These are phyloP conservation scores for Bombus affinis DNA, from an alignment of 1,140 invertebrate species.

Conservation along the genomic window DNA sequence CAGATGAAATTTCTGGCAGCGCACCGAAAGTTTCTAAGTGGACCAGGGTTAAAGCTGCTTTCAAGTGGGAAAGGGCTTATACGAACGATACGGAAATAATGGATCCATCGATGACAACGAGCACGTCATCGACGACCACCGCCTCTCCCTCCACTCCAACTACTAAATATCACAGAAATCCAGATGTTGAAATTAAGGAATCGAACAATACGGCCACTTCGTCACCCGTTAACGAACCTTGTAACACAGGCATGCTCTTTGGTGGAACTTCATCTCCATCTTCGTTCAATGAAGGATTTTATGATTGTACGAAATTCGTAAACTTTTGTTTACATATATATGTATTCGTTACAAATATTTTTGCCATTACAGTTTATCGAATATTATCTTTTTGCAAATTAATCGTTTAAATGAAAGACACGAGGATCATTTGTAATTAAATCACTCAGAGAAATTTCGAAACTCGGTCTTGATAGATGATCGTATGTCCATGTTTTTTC, in stretches of 20 bases:
- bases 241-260: constrained; percentile 76
- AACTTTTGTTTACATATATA: neutral
- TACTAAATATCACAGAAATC: constrained; percentile 81
- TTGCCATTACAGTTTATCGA: neutral
- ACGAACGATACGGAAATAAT: constrained; percentile 63
- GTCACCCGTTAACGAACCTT: constrained; percentile 63
- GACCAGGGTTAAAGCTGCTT: constrained; percentile 92
- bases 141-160: constrained; percentile 64
- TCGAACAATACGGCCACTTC: constrained; percentile 45
- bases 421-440: no score
- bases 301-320: constrained; percentile 56
- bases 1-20: neutral
- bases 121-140: constrained; percentile 55
- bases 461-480: no score
- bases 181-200: constrained; percentile 59
- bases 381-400: neutral
- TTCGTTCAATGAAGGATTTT: constrained; percentile 82
- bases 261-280: constrained; percentile 79
- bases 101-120: constrained; percentile 59
- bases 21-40: constrained; percentile 88
- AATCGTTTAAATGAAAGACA: neutral
- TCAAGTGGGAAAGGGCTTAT: constrained; percentile 88
- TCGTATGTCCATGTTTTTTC: neutral
- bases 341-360: neutral
- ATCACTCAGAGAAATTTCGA: no score